phyloP scores from a whole-genome alignment of 2,888 invertebrate species.

The Quadroppia sp. region DNA sequence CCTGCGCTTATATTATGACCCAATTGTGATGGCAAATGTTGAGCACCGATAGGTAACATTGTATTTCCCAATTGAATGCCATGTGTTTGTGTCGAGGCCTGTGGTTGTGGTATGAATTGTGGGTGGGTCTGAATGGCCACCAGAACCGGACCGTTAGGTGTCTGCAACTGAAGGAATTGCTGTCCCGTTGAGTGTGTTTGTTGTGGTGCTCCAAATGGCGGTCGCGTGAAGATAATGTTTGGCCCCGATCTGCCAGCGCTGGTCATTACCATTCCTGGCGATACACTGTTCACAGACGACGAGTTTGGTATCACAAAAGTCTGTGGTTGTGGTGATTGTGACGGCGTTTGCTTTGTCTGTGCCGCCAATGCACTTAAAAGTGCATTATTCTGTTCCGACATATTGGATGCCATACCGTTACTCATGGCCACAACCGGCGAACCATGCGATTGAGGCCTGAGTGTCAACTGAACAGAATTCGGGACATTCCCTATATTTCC shows the following conservation, averaged over 20 bases:
- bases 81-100: conserved; percentile 62
- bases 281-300: conserved; percentile 42
- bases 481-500: conserved; percentile 52
- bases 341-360: conserved; percentile 28
- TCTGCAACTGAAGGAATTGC: conserved; percentile 57
- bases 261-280: conserved; percentile 45
- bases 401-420: conserved; percentile 14
- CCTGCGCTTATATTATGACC: conserved; percentile 8
- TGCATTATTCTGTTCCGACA: conserved; percentile 41
- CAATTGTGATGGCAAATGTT: conserved; percentile 44
- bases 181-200: conserved; percentile 38
- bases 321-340: conserved; percentile 37
- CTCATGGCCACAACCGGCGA: conserved; percentile 28
- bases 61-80: conserved; percentile 41
- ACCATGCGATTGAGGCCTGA: conserved; percentile 56
- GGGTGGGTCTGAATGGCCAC: conserved; percentile 52
- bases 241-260: conserved; percentile 38
- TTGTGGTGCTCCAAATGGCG: conserved; percentile 44
- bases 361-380: conserved; percentile 45
- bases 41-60: conserved; percentile 35
- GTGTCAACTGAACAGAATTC: conserved; percentile 64
- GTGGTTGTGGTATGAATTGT: conserved; percentile 48
- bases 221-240: conserved; percentile 40
- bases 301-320: conserved; percentile 43
- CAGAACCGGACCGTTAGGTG: conserved; percentile 56